Conservation (phyloP, 2,113 vertebrate genomes). For the Cynopterus brachyotis region DNA sequence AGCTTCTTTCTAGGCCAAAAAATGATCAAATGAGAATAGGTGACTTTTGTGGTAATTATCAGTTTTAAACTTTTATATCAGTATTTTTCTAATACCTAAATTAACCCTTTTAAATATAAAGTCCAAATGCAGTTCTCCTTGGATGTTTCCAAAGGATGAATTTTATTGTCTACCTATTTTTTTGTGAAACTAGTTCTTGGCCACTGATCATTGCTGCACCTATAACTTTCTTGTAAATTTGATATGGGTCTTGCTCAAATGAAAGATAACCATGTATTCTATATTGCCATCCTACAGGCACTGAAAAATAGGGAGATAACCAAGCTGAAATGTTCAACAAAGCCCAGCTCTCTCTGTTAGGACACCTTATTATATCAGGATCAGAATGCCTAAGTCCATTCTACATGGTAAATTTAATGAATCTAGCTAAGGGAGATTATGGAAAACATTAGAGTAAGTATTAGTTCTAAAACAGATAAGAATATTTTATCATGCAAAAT, state of each 20-base stretch:
- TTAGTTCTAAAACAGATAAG: not conserved
- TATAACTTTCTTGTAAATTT: not conserved
- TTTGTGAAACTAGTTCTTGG: not conserved
- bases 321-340: not conserved
- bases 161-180: not conserved
- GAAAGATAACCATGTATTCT: not conserved
- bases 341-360: not conserved
- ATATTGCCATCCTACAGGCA: not conserved
- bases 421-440: not conserved
- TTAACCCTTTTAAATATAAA: not conserved
- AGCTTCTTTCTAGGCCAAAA: not conserved
- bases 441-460: not conserved
- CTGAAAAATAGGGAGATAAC: not conserved
- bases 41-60: not conserved
- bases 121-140: not conserved
- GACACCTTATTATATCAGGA: not conserved
- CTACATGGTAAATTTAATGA: not conserved
- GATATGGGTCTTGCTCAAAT: not conserved
- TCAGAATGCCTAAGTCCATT: not conserved
- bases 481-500: not conserved
- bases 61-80: not conserved
- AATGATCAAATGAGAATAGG: not conserved
- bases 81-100: not conserved
- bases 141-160: not conserved
- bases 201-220: not conserved